Conservation (phyloP, 2,888 invertebrate genomes). For the Tethea ocularis region DNA sequence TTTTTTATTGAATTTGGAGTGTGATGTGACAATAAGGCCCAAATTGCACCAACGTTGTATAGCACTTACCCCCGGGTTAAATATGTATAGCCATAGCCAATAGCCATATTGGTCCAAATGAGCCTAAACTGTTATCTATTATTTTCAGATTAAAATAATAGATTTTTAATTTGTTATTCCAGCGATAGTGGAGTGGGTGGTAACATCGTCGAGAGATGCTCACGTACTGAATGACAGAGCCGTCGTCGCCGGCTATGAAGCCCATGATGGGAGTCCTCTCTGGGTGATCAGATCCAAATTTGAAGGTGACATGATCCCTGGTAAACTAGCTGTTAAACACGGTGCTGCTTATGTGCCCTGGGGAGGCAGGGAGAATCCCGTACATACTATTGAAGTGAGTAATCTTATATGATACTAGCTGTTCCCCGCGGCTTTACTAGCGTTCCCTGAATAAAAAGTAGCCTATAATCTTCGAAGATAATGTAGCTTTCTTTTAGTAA, state of each 20-base stretch:
- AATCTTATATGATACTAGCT: constrained; percentile 7
- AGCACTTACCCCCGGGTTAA: too few relatives aligned
- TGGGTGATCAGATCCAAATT: constrained; percentile 71
- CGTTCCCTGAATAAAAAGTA: too few relatives aligned
- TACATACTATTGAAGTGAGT: constrained; percentile 65
- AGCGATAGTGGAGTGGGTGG: constrained; percentile 69
- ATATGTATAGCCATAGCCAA: too few relatives aligned
- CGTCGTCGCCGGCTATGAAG: constrained; percentile 73
- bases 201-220: constrained; percentile 52
- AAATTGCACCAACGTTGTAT: too few relatives aligned
- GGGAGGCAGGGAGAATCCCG: constrained; percentile 66
- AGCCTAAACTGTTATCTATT: too few relatives aligned
- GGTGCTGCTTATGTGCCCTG: constrained; percentile 68
- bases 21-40: too few relatives aligned
- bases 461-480: too few relatives aligned
- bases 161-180: constrained; percentile 26
- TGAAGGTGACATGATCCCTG: constrained; percentile 71
- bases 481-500: too few relatives aligned
- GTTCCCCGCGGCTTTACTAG: too few relatives aligned
- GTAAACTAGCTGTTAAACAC: constrained; percentile 72
- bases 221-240: constrained; percentile 54
- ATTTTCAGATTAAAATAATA: too few relatives aligned
- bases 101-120: too few relatives aligned
- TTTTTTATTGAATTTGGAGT: too few relatives aligned
- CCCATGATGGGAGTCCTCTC: constrained; percentile 70